These are phyloP conservation scores for Phalacrocorax pelagicus DNA, from an alignment of 2,113 vertebrate genomes.

Conservation along the genomic window DNA sequence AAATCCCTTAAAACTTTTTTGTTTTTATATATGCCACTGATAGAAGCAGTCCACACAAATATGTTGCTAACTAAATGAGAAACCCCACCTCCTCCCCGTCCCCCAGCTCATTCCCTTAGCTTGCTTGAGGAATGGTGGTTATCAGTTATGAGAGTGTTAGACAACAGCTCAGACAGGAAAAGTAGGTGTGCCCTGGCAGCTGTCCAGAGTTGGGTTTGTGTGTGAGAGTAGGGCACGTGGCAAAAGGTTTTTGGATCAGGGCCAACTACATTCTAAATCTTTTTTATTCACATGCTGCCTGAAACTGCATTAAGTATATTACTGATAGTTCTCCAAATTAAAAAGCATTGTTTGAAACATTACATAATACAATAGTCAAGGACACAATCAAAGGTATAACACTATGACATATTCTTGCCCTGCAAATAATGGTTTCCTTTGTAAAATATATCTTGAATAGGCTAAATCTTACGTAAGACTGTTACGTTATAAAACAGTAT, in stretches of 20 bases:
- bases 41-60: not conserved
- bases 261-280: not conserved
- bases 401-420: not conserved
- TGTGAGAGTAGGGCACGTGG: not conserved
- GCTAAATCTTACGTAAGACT: conserved; percentile 14
- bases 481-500: conserved; percentile 26
- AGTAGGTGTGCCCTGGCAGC: not conserved
- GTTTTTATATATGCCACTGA: not conserved
- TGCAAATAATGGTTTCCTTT: not conserved
- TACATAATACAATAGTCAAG: not conserved
- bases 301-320: not conserved
- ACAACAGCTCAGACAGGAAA: not conserved
- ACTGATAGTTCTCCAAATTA: not conserved
- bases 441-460: not conserved
- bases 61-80: not conserved
- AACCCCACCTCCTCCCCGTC: not conserved
- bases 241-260: not conserved
- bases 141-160: not conserved
- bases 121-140: not conserved
- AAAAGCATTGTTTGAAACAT: not conserved
- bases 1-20: not conserved
- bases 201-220: not conserved
- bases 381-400: not conserved
- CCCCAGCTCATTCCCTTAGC: not conserved
- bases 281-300: not conserved